These are phyloP conservation scores for Philonicus albiceps DNA, from an alignment of 2,888 invertebrate genomes.

Conservation along the genomic window DNA sequence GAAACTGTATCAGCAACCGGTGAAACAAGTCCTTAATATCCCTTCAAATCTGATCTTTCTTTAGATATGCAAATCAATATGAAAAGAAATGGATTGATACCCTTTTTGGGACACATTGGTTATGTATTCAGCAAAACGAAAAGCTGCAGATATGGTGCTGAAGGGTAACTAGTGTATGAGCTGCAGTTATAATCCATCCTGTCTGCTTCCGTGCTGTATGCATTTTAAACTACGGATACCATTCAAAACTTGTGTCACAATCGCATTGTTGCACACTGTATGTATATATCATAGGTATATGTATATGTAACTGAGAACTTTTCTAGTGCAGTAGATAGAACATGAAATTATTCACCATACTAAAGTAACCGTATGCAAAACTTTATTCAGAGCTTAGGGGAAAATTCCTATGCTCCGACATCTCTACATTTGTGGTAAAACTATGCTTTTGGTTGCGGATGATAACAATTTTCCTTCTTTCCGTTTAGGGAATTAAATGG, in stretches of 20 bases:
- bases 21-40: too few species aligned
- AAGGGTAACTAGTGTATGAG: neutral
- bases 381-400: constrained; percentile 28
- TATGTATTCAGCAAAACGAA: neutral
- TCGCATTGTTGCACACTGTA: constrained; percentile 6
- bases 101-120: neutral
- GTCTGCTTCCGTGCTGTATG: constrained; percentile 28
- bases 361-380: constrained; percentile 19
- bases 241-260: constrained; percentile 37
- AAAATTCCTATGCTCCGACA: constrained; percentile 2
- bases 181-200: constrained; percentile 37
- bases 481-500: constrained; percentile 35
- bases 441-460: constrained; percentile 24
- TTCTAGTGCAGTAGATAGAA: constrained; percentile 3
- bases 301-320: neutral
- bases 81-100: neutral
- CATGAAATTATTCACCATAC: constrained; percentile 33
- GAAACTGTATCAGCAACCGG: too few species aligned
- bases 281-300: neutral
- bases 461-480: constrained; percentile 40
- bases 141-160: neutral
- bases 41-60: neutral
- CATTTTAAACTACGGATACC: constrained; percentile 26
- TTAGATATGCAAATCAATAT: neutral
- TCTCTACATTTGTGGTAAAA: constrained; percentile 28